phyloP scores from a whole-genome alignment of 2,113 vertebrate species.

The Cathartes aura region DNA sequence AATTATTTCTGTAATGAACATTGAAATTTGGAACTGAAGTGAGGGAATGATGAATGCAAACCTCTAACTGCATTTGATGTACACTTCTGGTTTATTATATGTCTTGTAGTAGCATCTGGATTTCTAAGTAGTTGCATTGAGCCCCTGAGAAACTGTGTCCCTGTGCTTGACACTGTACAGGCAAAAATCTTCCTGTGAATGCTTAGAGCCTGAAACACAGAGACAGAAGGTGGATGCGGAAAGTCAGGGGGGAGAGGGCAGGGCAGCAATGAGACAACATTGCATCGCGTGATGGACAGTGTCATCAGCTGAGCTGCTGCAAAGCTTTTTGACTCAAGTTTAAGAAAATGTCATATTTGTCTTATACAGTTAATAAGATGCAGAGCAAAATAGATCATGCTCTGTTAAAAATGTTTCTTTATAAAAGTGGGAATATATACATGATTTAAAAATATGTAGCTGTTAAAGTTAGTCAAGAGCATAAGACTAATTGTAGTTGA shows the following conservation, averaged over 20 bases:
- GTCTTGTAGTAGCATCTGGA: background rate
- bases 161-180: background rate
- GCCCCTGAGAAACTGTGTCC: background rate
- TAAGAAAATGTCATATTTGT: background rate
- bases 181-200: background rate
- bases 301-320: background rate
- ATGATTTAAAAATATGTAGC: background rate
- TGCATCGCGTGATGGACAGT: rapidly evolving
- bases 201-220: background rate
- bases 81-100: background rate
- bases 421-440: background rate
- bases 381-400: background rate
- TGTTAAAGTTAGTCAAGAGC: background rate
- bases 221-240: background rate
- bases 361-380: background rate
- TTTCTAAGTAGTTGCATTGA: background rate
- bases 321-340: background rate
- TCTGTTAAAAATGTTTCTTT: background rate
- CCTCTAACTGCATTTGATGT: background rate
- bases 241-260: background rate
- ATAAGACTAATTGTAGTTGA: background rate
- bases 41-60: background rate
- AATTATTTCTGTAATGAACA: background rate
- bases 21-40: background rate
- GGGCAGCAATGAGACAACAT: background rate